These are phyloP conservation scores for Corythornis vintsioides DNA, from an alignment of 2,113 vertebrate genomes.

Conservation along the genomic window DNA sequence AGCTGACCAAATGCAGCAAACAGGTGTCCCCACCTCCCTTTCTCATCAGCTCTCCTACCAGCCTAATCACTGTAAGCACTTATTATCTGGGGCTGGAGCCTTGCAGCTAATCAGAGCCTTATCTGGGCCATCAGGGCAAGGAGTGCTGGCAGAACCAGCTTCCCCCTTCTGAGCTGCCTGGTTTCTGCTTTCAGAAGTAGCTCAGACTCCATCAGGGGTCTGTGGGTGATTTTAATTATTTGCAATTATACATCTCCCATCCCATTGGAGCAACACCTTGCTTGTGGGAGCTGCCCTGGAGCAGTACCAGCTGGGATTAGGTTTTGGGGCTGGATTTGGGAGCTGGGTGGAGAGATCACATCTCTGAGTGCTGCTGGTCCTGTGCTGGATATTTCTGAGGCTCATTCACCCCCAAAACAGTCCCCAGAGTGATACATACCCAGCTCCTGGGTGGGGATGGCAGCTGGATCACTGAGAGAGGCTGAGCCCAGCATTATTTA, in stretches of 20 bases:
- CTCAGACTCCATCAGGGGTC: background rate
- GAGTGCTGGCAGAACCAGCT: background rate
- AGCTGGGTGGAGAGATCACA: background rate
- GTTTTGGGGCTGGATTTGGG: background rate
- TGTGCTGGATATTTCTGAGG: background rate
- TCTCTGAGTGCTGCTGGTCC: background rate
- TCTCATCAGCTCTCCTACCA: background rate
- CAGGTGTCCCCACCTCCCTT: background rate
- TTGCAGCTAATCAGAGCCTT: background rate
- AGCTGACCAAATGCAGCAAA: background rate
- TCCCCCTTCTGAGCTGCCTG: background rate
- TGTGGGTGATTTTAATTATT: background rate
- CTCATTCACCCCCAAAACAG: background rate
- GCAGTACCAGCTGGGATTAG: background rate
- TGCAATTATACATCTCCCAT: background rate
- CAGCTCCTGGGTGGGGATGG: background rate
- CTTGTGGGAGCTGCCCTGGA: background rate
- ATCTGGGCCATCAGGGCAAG: background rate
- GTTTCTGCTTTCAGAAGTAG: background rate
- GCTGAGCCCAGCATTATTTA: background rate
- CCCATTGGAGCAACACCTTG: background rate
- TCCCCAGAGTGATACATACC: background rate
- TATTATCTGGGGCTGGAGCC: background rate
- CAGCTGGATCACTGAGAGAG: background rate
- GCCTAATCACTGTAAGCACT: background rate